Percentiles rank a stretch among this genome's conserved stretches.
phyloP scores from a whole-genome alignment of 2,888 invertebrate species.

The Dolichomitus sp. region DNA sequence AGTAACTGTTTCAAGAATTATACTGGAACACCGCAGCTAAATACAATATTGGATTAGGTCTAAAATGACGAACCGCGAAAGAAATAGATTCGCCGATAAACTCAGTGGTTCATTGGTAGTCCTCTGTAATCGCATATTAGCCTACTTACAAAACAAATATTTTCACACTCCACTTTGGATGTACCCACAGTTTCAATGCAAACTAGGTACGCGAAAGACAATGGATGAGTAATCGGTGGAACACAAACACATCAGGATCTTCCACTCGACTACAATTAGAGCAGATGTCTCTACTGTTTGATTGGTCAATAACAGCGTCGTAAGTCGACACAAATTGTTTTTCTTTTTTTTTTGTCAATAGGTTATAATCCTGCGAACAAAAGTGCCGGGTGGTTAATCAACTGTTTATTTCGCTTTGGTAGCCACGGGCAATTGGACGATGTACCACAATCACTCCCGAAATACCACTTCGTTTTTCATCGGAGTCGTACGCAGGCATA shows the following conservation, averaged over 20 bases:
- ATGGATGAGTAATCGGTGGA: background rate
- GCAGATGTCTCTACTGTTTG: background rate
- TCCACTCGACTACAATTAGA: conserved; percentile 31
- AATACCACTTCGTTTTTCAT: background rate
- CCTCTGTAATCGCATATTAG: conserved; percentile 75
- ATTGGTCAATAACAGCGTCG: background rate
- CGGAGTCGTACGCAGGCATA: background rate
- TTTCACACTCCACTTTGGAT: conserved; percentile 46
- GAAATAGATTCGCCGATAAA: conserved; percentile 38
- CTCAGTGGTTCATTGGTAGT: background rate
- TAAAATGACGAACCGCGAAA: conserved; percentile 12
- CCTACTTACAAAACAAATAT: conserved; percentile 73
- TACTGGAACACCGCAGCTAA: background rate
- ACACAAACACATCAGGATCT: conserved; percentile 23
- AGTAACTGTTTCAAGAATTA: background rate
- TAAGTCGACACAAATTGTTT: background rate
- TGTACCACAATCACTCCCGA: conserved; percentile 20
- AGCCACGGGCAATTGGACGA: conserved; percentile 36
- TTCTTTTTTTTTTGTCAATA: background rate
- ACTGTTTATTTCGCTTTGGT: background rate
- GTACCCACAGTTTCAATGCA: conserved; percentile 30
- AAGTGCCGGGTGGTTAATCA: background rate
- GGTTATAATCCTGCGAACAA: background rate
- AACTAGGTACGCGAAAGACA: background rate
- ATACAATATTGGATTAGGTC: conserved; percentile 1